Conservation (phyloP, 1,140 invertebrate genomes). For the Solen grandis region DNA sequence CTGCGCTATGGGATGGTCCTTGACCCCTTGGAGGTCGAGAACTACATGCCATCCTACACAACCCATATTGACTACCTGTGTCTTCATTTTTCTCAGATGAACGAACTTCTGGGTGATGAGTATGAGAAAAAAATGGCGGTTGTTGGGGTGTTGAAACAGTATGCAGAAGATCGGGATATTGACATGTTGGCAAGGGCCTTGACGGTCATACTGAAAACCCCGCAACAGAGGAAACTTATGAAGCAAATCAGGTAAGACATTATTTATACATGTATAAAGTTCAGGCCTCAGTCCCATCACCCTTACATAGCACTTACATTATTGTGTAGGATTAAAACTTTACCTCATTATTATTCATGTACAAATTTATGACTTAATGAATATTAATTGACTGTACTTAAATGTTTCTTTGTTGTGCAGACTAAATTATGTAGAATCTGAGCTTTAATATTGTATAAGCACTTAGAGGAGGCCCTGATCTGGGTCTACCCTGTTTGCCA, state of each 20-base stretch:
- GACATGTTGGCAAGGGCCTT: conserved; percentile 74
- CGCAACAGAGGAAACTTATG: conserved; percentile 71
- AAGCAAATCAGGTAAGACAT: conserved; percentile 72
- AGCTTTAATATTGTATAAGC: too few species aligned
- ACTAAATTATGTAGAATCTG: too few species aligned
- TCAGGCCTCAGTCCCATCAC: too few species aligned
- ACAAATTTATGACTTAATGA: too few species aligned
- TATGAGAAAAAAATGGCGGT: conserved; percentile 80
- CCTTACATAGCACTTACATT: too few species aligned
- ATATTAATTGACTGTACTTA: too few species aligned
- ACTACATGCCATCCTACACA: conserved; percentile 60
- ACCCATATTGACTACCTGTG: conserved; percentile 61
- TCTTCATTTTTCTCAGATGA: conserved; percentile 74
- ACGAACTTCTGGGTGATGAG: conserved; percentile 74
- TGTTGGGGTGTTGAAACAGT: conserved; percentile 77
- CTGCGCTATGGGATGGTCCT: conserved; percentile 56
- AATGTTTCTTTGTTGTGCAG: too few species aligned
- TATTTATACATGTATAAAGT: conserved; percentile 18
- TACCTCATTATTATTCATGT: too few species aligned
- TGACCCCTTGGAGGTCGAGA: conserved; percentile 51
- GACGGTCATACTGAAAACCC: conserved; percentile 67
- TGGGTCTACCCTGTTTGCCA: too few species aligned
- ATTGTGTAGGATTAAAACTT: too few species aligned
- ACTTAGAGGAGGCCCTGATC: too few species aligned
- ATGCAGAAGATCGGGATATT: conserved; percentile 78